Base-by-base conservation (phyloP, 2,113 vertebrate species). In the Bambusicola thoracicus region DNA sequence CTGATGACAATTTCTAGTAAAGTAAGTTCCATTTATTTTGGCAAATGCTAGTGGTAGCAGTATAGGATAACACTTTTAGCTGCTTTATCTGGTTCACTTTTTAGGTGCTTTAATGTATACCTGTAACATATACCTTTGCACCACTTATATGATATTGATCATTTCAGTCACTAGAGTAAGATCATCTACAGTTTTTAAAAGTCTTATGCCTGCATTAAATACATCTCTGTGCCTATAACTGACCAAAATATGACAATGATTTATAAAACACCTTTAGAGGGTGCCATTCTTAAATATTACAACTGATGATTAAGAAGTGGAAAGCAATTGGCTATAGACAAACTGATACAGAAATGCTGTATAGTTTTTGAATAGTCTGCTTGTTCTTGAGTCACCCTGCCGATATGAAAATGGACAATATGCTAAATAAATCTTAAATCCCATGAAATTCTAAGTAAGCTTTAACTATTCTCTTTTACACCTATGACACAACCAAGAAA, bases 21-120 rank as follows among this genome's bases (percentile, higher is more conserved):
- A 93, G 21, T 66, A 93, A 17, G 43, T 87, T 96, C 55, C 25
- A 85, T 90, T 85, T 91, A 78, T 83, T 94, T 88, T 90, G 76
- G 41, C 48, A 72, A 27, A 75, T 75, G 48, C 48, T 69, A 72
- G n/a, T 2, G 20, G 8, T 56, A 85, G 34, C 34, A 66, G 43
- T 76, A 53, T 75, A 89, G 41, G 34, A 74, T 61, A 86, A 43
- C 5, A 56, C 11, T 70, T 86, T 46, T 27, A 77, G 38, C 17
- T 53, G 9, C 29, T 81, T 87, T 89, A 56, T 61, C 43, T 83
- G n/a, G 51, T n/a, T 7, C 3, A 29, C 8, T 72, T 87, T 87
- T 76, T 62, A 80, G 19, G 25, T 59, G 5, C 21, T 67, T 77
- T 44, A 49, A 8, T 6, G 18, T 41, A 22, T 62, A 11, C 11